A percentile compares a stretch with the other conserved stretches of the same genome.
Evolutionary conservation across 1,140 invertebrate species (phyloP).

Genomic region (Leptoteleia sp.): DNA sequence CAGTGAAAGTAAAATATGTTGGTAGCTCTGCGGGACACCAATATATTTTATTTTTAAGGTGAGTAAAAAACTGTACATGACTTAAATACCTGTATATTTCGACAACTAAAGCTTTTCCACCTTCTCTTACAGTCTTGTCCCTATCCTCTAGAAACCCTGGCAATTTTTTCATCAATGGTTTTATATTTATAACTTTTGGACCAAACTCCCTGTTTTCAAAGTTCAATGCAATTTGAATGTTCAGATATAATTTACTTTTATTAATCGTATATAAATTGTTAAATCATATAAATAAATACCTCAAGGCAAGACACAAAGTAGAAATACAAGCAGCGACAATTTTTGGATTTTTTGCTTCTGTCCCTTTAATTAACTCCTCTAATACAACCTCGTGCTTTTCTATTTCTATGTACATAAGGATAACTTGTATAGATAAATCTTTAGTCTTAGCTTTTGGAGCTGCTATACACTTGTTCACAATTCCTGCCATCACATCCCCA

Average conservation of each 20-base stretch:
- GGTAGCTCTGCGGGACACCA: too few species aligned
- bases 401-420: slow-evolving; percentile 96
- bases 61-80: too few species aligned
- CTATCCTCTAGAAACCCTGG: slow-evolving; percentile 92
- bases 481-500: slow-evolving; percentile 92
- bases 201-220: slow-evolving; percentile 89
- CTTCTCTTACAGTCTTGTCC: slow-evolving; percentile 95
- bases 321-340: slow-evolving; percentile 93
- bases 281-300: slow-evolving; percentile 71
- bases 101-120: slow-evolving; percentile 92
- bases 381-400: slow-evolving; percentile 95
- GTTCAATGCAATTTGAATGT: too few species aligned
- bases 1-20: too few species aligned
- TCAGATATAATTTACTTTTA: too few species aligned
- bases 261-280: too few species aligned
- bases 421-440: slow-evolving; percentile 93
- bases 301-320: slow-evolving; percentile 87
- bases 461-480: slow-evolving; percentile 95
- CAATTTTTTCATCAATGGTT: slow-evolving; percentile 94
- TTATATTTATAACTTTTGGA: slow-evolving; percentile 93
- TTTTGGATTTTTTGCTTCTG: slow-evolving; percentile 98
- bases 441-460: slow-evolving; percentile 95
- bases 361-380: slow-evolving; percentile 95
- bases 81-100: slow-evolving; percentile 92
- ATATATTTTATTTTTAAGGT: too few species aligned